phyloP scores from a whole-genome alignment of 2,113 vertebrate genomes.

The Anoplopoma fimbria region DNA sequence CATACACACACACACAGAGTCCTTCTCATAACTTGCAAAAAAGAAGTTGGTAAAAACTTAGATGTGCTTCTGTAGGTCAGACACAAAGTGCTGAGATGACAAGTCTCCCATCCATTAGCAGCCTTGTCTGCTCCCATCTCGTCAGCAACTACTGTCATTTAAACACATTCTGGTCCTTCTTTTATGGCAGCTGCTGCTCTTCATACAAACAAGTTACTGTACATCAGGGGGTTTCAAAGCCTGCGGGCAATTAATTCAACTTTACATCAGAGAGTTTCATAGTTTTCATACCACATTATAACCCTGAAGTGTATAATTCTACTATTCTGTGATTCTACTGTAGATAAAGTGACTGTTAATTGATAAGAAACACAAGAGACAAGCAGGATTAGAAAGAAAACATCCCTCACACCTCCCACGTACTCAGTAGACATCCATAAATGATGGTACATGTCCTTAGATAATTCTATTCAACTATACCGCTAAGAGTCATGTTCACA shows the following conservation, averaged over 20 bases:
- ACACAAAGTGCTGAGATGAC: slow-evolving; percentile 59
- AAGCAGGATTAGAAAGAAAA: neutral
- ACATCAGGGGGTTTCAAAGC: neutral
- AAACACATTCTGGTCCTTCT: slow-evolving; percentile 17
- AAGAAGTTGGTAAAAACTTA: slow-evolving; percentile 36
- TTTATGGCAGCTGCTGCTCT: slow-evolving; percentile 19
- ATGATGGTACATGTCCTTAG: neutral
- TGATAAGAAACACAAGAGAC: neutral
- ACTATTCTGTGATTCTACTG: neutral
- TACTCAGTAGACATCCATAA: neutral
- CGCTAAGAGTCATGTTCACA: neutral
- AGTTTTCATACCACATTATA: neutral
- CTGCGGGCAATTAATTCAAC: neutral
- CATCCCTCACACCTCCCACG: slow-evolving; percentile 14
- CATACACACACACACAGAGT: neutral
- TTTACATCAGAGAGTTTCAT: neutral
- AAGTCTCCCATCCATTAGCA: slow-evolving; percentile 64
- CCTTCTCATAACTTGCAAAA: slow-evolving; percentile 48
- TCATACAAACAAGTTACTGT: neutral
- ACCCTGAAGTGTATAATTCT: neutral
- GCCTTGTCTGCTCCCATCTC: slow-evolving; percentile 56
- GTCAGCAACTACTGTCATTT: slow-evolving; percentile 51
- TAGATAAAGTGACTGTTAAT: too few relatives aligned
- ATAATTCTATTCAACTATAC: neutral
- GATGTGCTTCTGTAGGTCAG: slow-evolving; percentile 48